Evolutionary conservation across 2,888 invertebrate species (phyloP), one percentile per base, ranked within the genome.

Genomic region (Hoplodrina blanda): DNA sequence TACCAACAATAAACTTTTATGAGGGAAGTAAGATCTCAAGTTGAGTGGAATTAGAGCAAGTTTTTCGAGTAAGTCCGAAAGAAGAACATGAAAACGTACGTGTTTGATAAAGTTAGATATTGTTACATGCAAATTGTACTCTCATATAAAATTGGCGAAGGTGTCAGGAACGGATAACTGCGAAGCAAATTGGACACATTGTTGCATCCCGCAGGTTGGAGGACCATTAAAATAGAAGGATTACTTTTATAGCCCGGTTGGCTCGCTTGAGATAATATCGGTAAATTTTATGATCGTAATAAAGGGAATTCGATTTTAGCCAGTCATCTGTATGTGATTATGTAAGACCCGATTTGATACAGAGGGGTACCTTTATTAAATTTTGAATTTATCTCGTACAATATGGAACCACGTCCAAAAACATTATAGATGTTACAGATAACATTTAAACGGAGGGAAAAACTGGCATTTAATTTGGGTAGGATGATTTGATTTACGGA

Each of bases 241-340:
- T 95, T 95, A 94, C 94, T 94, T 95, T 95, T 94, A 95, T 94
- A 81, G 91, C 91, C 90, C 91, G 85, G 91, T 93, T 93, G 92
- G 93, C 92, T 88, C 93, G 93, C 91, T 93, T 92, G 91, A 94
- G 95, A 94, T 94, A 94, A 95, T 95, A 95, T 95, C 94, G 92
- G 93, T 92, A 93, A 93, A 95, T 94, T 95, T 95, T 95, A 95
- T 94, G 93, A 89, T 88, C 88, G 93, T 90, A 94, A 94, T 95
- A 95, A 95, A 94, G 92, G 92, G 92, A 92, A 93, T 95, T 94
- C 93, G 93, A 94, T 94, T 94, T 94, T 93, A 93, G 91, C 92
- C 91, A 93, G 92, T 94, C 92, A 92, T 93, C 91, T 92, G 92
- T 93, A 91, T 91, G 90, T 91, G 91, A 94, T 93, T 94, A 91